Evolutionary conservation across 2,113 vertebrate species (phyloP).

Genomic region (Terrapene triunguis): DNA sequence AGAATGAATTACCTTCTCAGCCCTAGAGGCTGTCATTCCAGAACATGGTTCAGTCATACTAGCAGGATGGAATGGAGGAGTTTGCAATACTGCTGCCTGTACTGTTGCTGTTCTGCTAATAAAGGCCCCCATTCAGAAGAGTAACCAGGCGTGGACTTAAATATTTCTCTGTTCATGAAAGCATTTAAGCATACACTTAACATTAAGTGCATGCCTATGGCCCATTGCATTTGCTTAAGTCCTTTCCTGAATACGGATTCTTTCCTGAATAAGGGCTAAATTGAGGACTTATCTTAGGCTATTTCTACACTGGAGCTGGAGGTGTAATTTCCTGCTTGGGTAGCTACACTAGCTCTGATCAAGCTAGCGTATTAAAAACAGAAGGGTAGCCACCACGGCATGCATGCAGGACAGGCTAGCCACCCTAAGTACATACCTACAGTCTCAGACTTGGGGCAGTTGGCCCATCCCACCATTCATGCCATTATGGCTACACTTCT

Average conservation of each 20-base stretch:
- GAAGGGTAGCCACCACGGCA: neutral
- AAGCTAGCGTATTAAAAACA: neutral
- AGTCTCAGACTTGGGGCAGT: neutral
- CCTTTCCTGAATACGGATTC: neutral
- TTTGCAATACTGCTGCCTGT: neutral
- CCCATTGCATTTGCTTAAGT: neutral
- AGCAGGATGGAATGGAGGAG: neutral
- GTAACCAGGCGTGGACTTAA: accelerated
- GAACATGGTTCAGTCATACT: neutral
- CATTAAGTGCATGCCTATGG: neutral
- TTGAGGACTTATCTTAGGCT: neutral
- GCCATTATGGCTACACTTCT: neutral
- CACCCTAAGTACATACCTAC: neutral
- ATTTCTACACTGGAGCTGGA: neutral
- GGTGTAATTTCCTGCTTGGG: neutral
- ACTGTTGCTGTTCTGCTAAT: neutral
- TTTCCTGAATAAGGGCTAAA: neutral
- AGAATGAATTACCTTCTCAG: conserved; percentile 14
- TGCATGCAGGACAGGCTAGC: neutral
- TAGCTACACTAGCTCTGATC: neutral
- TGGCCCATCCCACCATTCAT: neutral
- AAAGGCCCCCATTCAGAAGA: neutral
- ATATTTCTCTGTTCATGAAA: neutral
- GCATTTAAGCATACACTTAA: neutral
- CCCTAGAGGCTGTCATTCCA: neutral